These are phyloP conservation scores for Brachypalpus laphriformis DNA, from an alignment of 2,888 invertebrate genomes.

Conservation along the genomic window DNA sequence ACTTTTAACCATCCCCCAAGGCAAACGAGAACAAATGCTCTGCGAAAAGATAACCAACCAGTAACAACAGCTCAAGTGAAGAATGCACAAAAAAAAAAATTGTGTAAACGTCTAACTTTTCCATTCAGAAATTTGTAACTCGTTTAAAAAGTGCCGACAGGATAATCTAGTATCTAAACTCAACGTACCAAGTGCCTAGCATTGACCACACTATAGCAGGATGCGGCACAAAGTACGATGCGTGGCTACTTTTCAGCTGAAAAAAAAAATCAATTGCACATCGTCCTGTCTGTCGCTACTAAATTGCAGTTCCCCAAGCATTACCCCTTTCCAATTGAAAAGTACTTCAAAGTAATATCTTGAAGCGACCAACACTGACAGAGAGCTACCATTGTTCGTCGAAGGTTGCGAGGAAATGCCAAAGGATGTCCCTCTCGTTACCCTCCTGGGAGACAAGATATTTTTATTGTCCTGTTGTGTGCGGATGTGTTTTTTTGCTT, in stretches of 20 bases:
- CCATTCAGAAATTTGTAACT: conserved; percentile 74
- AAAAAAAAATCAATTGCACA: conserved; percentile 41
- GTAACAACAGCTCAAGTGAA: conserved; percentile 11
- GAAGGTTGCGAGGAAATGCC: conserved; percentile 53
- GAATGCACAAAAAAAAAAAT: conserved; percentile 30
- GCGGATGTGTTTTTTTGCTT: conserved; percentile 42
- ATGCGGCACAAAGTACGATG: conserved; percentile 67
- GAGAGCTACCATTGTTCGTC: conserved; percentile 56
- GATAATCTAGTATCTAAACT: conserved; percentile 71
- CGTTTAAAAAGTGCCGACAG: conserved; percentile 74
- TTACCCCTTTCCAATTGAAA: conserved; percentile 33
- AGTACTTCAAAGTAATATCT: conserved; percentile 72
- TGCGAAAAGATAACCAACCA: conserved; percentile 43
- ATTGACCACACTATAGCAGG: conserved; percentile 61
- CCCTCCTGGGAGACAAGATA: conserved; percentile 14
- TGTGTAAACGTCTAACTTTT: conserved; percentile 71
- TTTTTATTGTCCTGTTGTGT: conserved; percentile 57
- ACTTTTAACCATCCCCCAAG: conserved; percentile 42
- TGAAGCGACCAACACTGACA: conserved; percentile 63
- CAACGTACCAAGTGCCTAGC: conserved; percentile 53
- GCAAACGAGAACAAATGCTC: conserved; percentile 24
- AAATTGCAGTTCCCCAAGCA: conserved; percentile 33
- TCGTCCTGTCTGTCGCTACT: conserved; percentile 34
- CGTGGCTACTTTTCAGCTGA: conserved; percentile 62
- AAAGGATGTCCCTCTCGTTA: conserved; percentile 32